phyloP scores from a whole-genome alignment of 2,113 vertebrate genomes.

The Actenoides hombroni region DNA sequence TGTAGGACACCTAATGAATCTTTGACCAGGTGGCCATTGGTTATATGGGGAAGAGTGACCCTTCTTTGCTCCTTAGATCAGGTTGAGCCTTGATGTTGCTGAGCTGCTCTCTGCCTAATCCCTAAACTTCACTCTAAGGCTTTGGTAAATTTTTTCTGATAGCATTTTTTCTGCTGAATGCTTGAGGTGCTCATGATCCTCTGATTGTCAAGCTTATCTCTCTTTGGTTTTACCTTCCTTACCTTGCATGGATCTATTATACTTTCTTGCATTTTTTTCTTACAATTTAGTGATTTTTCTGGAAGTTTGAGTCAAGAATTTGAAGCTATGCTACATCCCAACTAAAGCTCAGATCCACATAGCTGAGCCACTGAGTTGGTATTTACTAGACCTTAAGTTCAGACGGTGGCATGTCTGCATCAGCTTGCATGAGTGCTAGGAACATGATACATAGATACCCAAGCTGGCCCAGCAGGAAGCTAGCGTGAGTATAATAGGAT shows the following conservation, averaged over 20 bases:
- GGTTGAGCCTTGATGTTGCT: not conserved
- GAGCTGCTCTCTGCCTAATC: not conserved
- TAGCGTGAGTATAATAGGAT: not conserved
- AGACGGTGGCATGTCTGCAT: not conserved
- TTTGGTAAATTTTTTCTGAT: not conserved
- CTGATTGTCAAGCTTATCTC: not conserved
- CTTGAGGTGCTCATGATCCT: not conserved
- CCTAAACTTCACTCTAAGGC: not conserved
- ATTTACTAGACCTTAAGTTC: not conserved
- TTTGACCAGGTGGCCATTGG: not conserved
- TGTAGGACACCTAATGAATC: not conserved
- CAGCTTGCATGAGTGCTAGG: not conserved
- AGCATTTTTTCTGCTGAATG: not conserved
- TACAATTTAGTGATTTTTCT: not conserved
- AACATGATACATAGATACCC: not conserved
- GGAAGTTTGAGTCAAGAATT: not conserved
- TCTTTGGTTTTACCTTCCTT: not conserved
- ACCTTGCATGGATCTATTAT: not conserved
- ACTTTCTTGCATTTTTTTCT: not conserved
- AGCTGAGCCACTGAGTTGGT: not conserved
- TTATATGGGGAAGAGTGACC: not conserved
- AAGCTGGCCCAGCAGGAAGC: not conserved
- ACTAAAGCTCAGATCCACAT: not conserved
- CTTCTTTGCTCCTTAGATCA: not conserved
- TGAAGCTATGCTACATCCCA: not conserved